Conservation (phyloP, 2,888 invertebrate genomes). For the Himalopsyche anomala region DNA sequence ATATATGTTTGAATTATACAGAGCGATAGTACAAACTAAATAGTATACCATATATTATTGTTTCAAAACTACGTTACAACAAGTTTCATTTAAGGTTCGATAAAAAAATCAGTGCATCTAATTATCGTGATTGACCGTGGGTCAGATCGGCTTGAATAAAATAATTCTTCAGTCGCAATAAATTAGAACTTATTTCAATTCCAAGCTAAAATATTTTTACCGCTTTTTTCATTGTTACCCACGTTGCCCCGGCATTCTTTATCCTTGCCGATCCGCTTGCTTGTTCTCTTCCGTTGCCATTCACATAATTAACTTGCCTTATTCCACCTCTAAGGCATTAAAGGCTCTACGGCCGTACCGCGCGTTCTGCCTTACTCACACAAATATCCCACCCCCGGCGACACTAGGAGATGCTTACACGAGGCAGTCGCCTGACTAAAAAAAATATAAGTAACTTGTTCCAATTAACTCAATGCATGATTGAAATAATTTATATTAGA, state of each 20-base stretch:
- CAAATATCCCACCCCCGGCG: conserved; percentile 17
- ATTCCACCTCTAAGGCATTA: conserved; percentile 65
- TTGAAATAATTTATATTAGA: no score
- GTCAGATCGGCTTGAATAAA: no score
- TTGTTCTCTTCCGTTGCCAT: conserved; percentile 64
- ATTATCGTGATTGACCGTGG: no score
- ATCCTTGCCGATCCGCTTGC: conserved; percentile 52
- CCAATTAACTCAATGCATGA: neutral
- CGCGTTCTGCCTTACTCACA: conserved; percentile 16
- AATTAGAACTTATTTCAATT: no score
- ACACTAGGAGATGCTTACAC: conserved; percentile 9
- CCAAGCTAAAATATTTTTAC: no score
- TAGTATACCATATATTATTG: no score
- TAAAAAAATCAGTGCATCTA: no score
- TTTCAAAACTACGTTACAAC: no score
- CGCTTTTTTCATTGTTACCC: neutral
- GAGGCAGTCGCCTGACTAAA: neutral
- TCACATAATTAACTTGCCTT: conserved; percentile 66
- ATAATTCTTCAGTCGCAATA: no score
- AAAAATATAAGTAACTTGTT: neutral
- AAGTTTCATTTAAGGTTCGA: no score
- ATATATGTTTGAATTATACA: no score
- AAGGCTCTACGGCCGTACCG: conserved; percentile 61
- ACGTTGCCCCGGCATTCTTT: conserved; percentile 46
- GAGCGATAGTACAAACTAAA: no score